Percentiles rank a stretch among this genome's conserved stretches.
phyloP scores from a whole-genome alignment of 2,113 vertebrate species.

The Phylloscopus trochilus region DNA sequence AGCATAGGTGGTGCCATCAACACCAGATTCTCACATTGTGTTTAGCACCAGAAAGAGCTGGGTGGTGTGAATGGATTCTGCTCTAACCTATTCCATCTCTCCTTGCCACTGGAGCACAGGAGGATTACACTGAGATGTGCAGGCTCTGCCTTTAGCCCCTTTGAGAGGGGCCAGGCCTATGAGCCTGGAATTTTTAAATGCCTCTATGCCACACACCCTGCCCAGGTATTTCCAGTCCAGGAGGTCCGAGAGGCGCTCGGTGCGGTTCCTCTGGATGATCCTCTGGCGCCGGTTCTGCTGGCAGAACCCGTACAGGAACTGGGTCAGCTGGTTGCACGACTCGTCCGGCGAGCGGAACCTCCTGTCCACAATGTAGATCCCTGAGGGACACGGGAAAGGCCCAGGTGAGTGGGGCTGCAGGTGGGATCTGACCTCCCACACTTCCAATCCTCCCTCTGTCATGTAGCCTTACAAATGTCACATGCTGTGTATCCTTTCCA shows the following conservation, averaged over 20 bases:
- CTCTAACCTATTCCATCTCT: neutral
- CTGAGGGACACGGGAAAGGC: constrained; percentile 60
- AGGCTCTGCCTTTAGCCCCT: neutral
- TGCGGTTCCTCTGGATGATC: constrained; percentile 94
- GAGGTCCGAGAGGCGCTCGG: constrained; percentile 91
- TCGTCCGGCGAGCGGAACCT: constrained; percentile 90
- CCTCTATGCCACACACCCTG: constrained; percentile 73
- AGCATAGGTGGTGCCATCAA: neutral
- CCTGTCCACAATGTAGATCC: constrained; percentile 94
- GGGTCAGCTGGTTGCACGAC: constrained; percentile 94
- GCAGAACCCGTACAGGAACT: constrained; percentile 93
- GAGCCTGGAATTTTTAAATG: neutral
- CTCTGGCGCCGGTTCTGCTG: constrained; percentile 94
- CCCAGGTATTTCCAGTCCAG: constrained; percentile 95
- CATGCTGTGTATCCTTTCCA: neutral
- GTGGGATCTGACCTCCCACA: neutral
- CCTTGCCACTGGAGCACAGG: neutral
- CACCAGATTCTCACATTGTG: neutral
- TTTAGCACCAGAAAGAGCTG: neutral
- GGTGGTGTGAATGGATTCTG: neutral
- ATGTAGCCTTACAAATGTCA: neutral
- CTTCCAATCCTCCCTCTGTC: neutral
- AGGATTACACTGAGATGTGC: neutral
- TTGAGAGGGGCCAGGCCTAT: neutral
- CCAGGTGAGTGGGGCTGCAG: neutral